A percentile compares a stretch with the other conserved stretches of the same genome.
phyloP scores from a whole-genome alignment of 2,797 vertebrate species.

The Serranus cabrilla region DNA sequence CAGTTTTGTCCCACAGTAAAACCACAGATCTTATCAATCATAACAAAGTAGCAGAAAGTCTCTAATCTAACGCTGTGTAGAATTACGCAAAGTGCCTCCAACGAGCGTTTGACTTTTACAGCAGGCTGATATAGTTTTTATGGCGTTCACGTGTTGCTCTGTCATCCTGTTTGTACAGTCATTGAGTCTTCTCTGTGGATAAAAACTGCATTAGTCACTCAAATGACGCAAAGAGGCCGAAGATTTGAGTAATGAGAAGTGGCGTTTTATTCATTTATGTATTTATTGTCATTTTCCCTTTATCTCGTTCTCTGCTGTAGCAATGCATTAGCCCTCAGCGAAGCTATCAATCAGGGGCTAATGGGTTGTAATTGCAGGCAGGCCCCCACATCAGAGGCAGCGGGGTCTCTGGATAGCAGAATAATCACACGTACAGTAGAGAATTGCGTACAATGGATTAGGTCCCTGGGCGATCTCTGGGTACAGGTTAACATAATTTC shows the following conservation, averaged over 20 bases:
- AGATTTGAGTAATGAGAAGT: slow-evolving; percentile 65
- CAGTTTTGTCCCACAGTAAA: slow-evolving; percentile 49
- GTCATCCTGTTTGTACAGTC: slow-evolving; percentile 11
- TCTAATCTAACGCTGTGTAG: slow-evolving; percentile 33
- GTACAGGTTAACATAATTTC: slow-evolving; percentile 57
- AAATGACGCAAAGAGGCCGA: slow-evolving; percentile 34
- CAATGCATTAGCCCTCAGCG: slow-evolving; percentile 77
- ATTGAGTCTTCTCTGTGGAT: slow-evolving; percentile 16
- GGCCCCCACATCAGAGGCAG: slow-evolving; percentile 63
- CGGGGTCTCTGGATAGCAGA: slow-evolving; percentile 53
- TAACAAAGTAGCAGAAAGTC: slow-evolving; percentile 2
- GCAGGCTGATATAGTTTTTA: slow-evolving; percentile 1
- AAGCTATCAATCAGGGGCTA: slow-evolving; percentile 80
- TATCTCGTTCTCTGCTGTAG: slow-evolving; percentile 68
- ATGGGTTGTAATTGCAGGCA: slow-evolving; percentile 80
- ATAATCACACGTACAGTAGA: slow-evolving; percentile 62
- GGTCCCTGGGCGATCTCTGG: slow-evolving; percentile 41
- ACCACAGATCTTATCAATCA: slow-evolving; percentile 64
- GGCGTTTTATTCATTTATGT: slow-evolving; percentile 78
- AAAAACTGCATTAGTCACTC: slow-evolving; percentile 38
- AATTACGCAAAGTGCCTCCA: slow-evolving; percentile 51
- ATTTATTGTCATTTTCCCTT: slow-evolving; percentile 76
- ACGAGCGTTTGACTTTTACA: background rate
- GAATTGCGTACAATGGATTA: slow-evolving; percentile 42
- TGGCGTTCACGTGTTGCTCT: background rate